Evolutionary conservation across 2,797 vertebrate species (phyloP).

Genomic region (Gorsachius magnificus): DNA sequence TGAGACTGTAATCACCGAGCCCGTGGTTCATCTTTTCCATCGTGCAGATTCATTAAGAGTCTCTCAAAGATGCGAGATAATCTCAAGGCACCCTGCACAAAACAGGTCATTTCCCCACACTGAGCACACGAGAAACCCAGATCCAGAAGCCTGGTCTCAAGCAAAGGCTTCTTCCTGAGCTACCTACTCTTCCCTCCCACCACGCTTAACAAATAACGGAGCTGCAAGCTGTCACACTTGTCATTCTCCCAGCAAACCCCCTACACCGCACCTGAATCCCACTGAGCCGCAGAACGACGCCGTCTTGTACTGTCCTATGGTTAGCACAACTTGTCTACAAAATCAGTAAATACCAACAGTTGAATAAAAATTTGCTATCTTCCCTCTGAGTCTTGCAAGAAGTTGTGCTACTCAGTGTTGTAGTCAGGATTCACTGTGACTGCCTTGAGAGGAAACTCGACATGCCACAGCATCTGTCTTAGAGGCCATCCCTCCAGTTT

Average conservation of each 20-base stretch:
- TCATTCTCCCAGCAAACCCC: neutral
- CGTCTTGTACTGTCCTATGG: neutral
- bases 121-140: neutral
- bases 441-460: neutral
- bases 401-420: neutral
- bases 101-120: neutral
- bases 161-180: neutral
- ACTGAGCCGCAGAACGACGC: neutral
- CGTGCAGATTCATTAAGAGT: neutral
- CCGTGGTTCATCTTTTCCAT: neutral
- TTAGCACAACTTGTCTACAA: neutral
- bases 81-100: neutral
- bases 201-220: neutral
- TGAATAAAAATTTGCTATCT: neutral
- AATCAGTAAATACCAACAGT: accelerated
- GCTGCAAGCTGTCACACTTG: neutral
- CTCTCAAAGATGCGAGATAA: neutral
- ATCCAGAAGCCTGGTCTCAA: neutral
- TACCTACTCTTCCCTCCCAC: neutral
- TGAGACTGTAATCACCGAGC: neutral
- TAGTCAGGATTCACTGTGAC: neutral
- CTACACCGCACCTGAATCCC: neutral
- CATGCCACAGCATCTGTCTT: neutral
- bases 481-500: neutral
- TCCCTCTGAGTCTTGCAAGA: neutral